phyloP scores from a whole-genome alignment of 2,113 vertebrate species.

The Empidonax traillii region DNA sequence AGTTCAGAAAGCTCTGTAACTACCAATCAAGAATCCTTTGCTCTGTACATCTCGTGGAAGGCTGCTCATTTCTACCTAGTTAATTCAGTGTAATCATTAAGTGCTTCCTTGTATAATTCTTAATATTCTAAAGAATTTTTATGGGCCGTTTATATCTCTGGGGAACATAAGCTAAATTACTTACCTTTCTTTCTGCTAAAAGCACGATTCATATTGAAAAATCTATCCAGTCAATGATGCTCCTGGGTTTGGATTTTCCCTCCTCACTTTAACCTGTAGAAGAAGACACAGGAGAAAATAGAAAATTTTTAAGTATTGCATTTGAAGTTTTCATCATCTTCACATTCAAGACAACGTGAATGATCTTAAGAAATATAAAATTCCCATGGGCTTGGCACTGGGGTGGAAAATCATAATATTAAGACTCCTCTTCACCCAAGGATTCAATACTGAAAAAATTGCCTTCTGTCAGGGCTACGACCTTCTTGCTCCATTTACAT shows the following conservation, averaged over 20 bases:
- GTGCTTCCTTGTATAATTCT: background rate
- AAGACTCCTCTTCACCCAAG: background rate
- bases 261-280: background rate
- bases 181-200: constrained; percentile 65
- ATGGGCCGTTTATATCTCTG: background rate
- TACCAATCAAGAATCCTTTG: background rate
- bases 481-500: background rate
- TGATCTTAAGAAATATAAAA: background rate
- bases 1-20: background rate
- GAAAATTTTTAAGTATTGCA: background rate
- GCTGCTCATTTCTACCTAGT: background rate
- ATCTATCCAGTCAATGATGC: background rate
- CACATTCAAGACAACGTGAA: background rate
- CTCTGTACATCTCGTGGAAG: background rate
- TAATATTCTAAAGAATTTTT: background rate
- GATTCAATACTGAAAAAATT: background rate
- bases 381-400: background rate
- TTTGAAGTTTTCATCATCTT: background rate
- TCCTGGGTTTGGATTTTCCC: background rate
- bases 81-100: background rate
- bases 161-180: background rate
- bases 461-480: background rate
- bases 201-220: constrained; percentile 61
- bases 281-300: background rate
- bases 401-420: background rate